Evolutionary conservation across 1,140 invertebrate species (phyloP).

Genomic region (Zaprionus ghesquierei): DNA sequence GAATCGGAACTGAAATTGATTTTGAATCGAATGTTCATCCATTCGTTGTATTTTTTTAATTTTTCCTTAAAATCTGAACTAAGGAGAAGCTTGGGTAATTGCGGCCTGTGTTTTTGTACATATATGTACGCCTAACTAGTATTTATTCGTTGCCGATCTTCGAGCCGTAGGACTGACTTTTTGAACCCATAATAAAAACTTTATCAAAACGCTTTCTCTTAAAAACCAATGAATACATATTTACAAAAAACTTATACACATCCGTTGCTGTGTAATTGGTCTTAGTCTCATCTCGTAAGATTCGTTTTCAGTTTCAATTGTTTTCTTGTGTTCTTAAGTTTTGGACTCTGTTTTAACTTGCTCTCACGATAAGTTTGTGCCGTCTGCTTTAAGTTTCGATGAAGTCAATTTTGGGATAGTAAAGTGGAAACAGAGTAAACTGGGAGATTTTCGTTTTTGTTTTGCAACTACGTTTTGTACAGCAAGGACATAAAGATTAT

Average conservation of each 20-base stretch:
- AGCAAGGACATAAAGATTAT: constrained; percentile 22
- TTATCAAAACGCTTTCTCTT: constrained; percentile 29
- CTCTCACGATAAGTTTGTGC: neutral
- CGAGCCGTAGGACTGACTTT: constrained; percentile 2
- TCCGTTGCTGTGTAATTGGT: constrained; percentile 19
- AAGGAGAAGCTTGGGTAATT: neutral
- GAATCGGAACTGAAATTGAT: constrained; percentile 42
- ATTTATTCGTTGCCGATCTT: constrained; percentile 29
- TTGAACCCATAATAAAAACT: constrained; percentile 34
- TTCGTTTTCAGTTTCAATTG: neutral
- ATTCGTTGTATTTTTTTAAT: constrained; percentile 43
- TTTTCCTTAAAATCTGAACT: constrained; percentile 15
- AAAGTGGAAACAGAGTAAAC: constrained; percentile 1
- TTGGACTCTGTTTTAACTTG: constrained; percentile 21
- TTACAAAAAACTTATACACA: constrained; percentile 32
- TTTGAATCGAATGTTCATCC: constrained; percentile 33
- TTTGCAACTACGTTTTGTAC: constrained; percentile 8
- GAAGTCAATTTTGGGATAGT: neutral
- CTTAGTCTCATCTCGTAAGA: constrained; percentile 22
- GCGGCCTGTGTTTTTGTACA: neutral
- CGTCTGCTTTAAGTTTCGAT: neutral
- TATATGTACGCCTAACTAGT: constrained; percentile 2
- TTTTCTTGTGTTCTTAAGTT: neutral
- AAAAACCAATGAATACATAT: constrained; percentile 21
- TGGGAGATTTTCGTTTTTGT: neutral